These are phyloP conservation scores for Hypanus sabinus DNA, from an alignment of 2,113 vertebrate species.

Conservation along the genomic window DNA sequence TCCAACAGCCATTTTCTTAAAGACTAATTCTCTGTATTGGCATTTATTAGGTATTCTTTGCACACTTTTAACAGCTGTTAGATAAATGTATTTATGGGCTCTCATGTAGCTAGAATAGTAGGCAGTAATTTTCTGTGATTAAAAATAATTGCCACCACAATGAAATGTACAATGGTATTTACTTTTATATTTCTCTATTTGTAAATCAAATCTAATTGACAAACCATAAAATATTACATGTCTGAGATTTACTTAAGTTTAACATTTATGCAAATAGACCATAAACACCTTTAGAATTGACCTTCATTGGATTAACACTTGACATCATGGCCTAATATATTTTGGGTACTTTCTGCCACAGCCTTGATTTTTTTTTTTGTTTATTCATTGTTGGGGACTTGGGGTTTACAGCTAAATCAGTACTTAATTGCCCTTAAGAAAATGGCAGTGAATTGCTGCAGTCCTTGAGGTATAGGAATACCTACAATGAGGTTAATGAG, in stretches of 20 bases:
- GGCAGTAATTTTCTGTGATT: not conserved
- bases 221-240: not conserved
- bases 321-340: not conserved
- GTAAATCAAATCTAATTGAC: not conserved
- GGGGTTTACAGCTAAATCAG: too few relatives aligned
- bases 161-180: not conserved
- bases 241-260: slow-evolving; percentile 8
- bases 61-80: not conserved
- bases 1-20: not conserved
- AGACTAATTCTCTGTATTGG: not conserved
- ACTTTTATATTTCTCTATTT: not conserved
- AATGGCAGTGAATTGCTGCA: too few relatives aligned
- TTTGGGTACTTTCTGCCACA: not conserved
- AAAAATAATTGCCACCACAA: not conserved
- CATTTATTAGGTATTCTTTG: too few relatives aligned
- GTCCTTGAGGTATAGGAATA: too few relatives aligned
- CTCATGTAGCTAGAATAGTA: not conserved
- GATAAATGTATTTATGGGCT: not conserved
- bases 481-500: too few relatives aligned
- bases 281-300: not conserved
- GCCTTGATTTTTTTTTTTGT: too few relatives aligned
- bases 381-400: too few relatives aligned
- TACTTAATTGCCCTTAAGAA: too few relatives aligned
- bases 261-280: not conserved
- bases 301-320: not conserved